phyloP scores from a whole-genome alignment of 2,797 vertebrate species.

The Spinus pinus region DNA sequence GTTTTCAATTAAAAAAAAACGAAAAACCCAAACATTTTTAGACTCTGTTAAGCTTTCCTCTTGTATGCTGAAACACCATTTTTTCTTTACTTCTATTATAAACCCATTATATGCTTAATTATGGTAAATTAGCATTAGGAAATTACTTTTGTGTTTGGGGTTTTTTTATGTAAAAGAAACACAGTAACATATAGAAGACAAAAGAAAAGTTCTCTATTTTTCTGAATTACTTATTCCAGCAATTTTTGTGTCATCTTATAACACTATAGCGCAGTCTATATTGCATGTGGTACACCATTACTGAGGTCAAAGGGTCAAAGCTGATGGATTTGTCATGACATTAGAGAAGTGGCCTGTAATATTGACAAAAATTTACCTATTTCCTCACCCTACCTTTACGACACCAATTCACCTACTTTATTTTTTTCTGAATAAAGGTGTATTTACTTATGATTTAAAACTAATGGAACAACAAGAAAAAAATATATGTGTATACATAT shows the following conservation, averaged over 20 bases:
- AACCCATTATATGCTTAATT: background rate
- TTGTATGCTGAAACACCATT: background rate
- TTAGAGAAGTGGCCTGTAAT: background rate
- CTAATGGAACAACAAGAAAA: background rate
- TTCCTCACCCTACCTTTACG: background rate
- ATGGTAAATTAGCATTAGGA: background rate
- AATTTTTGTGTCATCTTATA: background rate
- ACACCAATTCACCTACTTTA: background rate
- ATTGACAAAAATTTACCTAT: background rate
- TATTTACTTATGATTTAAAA: background rate
- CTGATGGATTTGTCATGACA: background rate
- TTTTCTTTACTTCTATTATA: background rate
- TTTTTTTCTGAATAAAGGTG: background rate
- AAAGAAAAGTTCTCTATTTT: background rate
- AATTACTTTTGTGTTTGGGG: fast-evolving
- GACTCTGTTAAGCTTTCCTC: background rate
- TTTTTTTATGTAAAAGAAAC: background rate
- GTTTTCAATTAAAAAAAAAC: background rate
- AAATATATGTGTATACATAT: background rate
- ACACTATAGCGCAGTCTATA: background rate
- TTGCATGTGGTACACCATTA: background rate
- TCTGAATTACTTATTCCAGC: background rate
- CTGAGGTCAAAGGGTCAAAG: background rate
- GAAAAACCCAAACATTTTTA: background rate
- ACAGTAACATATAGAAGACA: background rate